Evolutionary conservation across 2,888 invertebrate genomes (phyloP).

Genomic region (Hoplodrina ambigua): DNA sequence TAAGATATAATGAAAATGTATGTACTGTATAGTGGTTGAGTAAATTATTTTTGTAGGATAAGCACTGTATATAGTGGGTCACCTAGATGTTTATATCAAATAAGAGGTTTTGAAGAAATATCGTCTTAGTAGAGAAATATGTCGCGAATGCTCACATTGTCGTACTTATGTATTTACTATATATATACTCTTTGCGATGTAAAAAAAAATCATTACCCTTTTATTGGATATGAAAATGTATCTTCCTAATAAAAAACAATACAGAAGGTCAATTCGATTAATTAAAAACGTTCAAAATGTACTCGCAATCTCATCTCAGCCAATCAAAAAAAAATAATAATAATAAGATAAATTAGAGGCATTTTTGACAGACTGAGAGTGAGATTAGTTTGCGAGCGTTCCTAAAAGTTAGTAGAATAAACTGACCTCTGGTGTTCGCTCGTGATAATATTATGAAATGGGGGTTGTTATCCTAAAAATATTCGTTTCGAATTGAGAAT

Average conservation of each 20-base stretch:
- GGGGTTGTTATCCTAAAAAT: background rate
- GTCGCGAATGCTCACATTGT: constrained; percentile 74
- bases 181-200: background rate
- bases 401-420: too few species aligned
- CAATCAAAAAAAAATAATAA: too few species aligned
- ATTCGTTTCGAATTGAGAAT: too few species aligned
- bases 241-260: too few species aligned
- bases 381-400: too few species aligned
- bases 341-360: too few species aligned
- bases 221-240: too few species aligned
- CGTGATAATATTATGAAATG: background rate
- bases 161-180: constrained; percentile 34
- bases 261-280: too few species aligned
- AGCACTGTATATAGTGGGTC: constrained; percentile 87
- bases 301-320: too few species aligned
- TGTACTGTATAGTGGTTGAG: constrained; percentile 87
- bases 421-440: background rate
- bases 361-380: too few species aligned
- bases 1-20: constrained; percentile 77
- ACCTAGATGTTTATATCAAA: constrained; percentile 84
- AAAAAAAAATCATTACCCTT: background rate
- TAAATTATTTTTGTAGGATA: constrained; percentile 90
- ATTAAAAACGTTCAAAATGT: too few species aligned
- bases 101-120: constrained; percentile 79
- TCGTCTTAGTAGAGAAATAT: constrained; percentile 75